Conservation (phyloP, 2,113 vertebrate species). For the Abramis brama region DNA sequence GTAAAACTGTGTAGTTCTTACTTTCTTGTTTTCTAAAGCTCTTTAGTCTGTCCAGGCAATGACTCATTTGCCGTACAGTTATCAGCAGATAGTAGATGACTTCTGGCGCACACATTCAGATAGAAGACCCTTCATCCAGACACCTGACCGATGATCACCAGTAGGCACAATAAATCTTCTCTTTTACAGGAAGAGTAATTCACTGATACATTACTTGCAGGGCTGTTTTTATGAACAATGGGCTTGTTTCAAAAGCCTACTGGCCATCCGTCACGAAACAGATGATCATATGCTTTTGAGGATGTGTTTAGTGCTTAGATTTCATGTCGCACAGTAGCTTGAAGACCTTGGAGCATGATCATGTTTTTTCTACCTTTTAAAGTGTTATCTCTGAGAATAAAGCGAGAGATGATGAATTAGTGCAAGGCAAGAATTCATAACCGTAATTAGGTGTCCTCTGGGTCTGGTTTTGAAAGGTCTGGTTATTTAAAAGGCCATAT, state of each 20-base stretch:
- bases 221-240: neutral
- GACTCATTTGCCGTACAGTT: neutral
- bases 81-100: neutral
- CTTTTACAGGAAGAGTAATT: conserved; percentile 32
- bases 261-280: neutral
- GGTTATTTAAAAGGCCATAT: neutral
- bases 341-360: neutral
- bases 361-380: neutral
- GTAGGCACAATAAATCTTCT: neutral
- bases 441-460: neutral
- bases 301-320: conserved; percentile 20
- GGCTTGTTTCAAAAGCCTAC: neutral
- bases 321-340: neutral
- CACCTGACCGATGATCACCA: neutral
- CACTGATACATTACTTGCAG: conserved; percentile 6
- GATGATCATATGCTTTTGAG: neutral
- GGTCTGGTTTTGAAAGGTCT: neutral
- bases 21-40: neutral
- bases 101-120: conserved; percentile 3
- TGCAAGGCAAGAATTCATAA: neutral
- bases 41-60: neutral
- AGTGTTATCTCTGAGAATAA: neutral
- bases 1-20: neutral
- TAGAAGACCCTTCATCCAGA: conserved; percentile 29
- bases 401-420: neutral